Evolutionary conservation across 2,113 vertebrate genomes (phyloP).

Genomic region (Paraplagusia blochii): DNA sequence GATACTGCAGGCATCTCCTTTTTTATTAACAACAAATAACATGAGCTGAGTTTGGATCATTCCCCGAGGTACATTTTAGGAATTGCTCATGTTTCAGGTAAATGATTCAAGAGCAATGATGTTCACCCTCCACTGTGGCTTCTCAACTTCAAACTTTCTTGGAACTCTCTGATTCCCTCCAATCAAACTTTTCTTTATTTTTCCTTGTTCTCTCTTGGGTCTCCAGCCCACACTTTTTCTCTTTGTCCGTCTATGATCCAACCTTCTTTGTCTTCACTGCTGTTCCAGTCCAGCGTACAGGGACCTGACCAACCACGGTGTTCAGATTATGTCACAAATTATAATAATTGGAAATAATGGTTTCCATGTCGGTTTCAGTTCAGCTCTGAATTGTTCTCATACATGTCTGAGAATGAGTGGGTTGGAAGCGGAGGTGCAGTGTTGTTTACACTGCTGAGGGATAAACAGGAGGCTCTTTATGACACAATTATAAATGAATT

Average conservation of each 20-base stretch:
- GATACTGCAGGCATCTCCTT: slow-evolving; percentile 60
- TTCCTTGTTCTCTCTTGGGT: slow-evolving; percentile 22
- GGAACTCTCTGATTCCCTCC: slow-evolving; percentile 19
- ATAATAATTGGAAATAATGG: slow-evolving; percentile 71
- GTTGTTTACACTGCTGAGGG: not conserved
- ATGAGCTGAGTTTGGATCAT: slow-evolving; percentile 40
- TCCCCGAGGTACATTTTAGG: slow-evolving; percentile 48
- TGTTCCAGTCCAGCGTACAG: slow-evolving; percentile 44
- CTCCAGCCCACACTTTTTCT: slow-evolving; percentile 48
- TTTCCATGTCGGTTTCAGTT: slow-evolving; percentile 70
- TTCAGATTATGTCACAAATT: slow-evolving; percentile 71
- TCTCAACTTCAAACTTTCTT: slow-evolving; percentile 23
- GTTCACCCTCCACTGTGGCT: slow-evolving; percentile 26
- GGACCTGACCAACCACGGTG: slow-evolving; percentile 58
- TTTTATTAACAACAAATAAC: slow-evolving; percentile 67
- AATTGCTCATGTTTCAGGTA: slow-evolving; percentile 66
- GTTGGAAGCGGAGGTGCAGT: slow-evolving; percentile 5
- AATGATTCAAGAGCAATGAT: slow-evolving; percentile 39
- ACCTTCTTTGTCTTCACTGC: slow-evolving; percentile 58
- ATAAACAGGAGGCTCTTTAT: slow-evolving; percentile 29
- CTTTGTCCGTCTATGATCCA: slow-evolving; percentile 35
- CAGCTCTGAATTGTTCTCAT: slow-evolving; percentile 48
- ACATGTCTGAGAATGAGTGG: slow-evolving; percentile 33
- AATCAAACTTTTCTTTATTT: slow-evolving; percentile 31
- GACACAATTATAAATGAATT: slow-evolving; percentile 20